Base-by-base conservation (phyloP, 2,113 vertebrate genomes). In the Cairina moschata region DNA sequence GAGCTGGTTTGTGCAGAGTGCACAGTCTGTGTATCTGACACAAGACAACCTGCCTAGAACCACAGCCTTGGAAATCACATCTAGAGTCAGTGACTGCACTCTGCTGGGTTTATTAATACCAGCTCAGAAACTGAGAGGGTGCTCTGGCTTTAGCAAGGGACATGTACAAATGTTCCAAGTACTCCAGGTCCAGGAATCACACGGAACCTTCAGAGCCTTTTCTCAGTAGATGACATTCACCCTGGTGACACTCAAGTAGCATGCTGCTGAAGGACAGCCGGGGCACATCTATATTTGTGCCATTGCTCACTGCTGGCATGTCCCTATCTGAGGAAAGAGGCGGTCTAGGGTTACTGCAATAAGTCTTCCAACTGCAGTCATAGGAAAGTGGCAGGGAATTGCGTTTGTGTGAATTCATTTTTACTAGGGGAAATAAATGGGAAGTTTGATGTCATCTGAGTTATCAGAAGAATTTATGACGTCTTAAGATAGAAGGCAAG, bases 261-360 rank as follows among this genome's bases (percentile, higher is more conserved):
- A 40, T 36, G 29, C 83, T 91, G 87, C 58, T 82, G 63, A 95
- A 96, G 93, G 95, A 63, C 94, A 90, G 95, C 96, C 1, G 1
- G 72, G 72, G 68, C 85, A 83, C 60, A n/a, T 96, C 98, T 99
- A 99, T 99, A 99, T 99, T 97, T 98, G 98, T 98, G 96, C 56
- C 93, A 96, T 94, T 91, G 83, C 96, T 97, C 96, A 97, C 21
- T 78, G 95, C 94, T 95, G 77, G 74, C 96, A 94, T 83, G 94
- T 94, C 79, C 95, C 97, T 97, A 73, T 97, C 97, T 93, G 85
- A 85, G 96, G 94, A 95, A 75, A 38, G 38, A 72, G 82, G 79
- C 79, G 4, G 93, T 95, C 96, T 98, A 97, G 22, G 75, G 93
- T 98, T 98, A 97, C 97, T 0, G 68, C 86, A 80, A 18, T 85